These are phyloP conservation scores for Piprites chloris DNA, from an alignment of 2,113 vertebrate genomes.

Conservation along the genomic window DNA sequence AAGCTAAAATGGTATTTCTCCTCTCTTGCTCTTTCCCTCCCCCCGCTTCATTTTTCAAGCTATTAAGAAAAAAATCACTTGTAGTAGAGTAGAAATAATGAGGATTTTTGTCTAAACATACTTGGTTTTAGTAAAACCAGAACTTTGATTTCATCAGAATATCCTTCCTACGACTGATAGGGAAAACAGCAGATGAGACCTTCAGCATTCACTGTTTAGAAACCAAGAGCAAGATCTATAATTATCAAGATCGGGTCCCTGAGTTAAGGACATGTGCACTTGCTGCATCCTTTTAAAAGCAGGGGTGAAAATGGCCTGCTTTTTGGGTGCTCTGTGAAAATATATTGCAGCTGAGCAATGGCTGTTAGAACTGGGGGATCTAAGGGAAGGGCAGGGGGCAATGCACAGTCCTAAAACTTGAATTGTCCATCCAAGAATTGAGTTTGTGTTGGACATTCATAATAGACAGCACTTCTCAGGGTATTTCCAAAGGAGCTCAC, in stretches of 20 bases:
- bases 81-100: not conserved
- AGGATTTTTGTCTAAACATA: not conserved
- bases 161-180: not conserved
- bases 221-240: not conserved
- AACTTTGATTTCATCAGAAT: not conserved
- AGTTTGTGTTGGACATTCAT: not conserved
- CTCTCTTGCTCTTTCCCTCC: rapidly evolving
- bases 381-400: not conserved
- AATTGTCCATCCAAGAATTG: not conserved
- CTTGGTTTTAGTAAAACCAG: not conserved
- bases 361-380: not conserved
- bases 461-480: not conserved
- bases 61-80: not conserved
- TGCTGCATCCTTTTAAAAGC: not conserved
- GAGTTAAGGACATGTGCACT: not conserved
- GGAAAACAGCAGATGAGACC: not conserved
- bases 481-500: not conserved
- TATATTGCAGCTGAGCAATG: not conserved
- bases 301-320: not conserved
- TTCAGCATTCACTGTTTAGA: not conserved
- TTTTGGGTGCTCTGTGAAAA: not conserved
- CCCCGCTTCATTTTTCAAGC: not conserved
- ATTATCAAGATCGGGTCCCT: not conserved
- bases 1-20: not conserved
- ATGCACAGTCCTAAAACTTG: not conserved